Conservation (phyloP, 2,888 invertebrate genomes). For the Cryptus armator region DNA sequence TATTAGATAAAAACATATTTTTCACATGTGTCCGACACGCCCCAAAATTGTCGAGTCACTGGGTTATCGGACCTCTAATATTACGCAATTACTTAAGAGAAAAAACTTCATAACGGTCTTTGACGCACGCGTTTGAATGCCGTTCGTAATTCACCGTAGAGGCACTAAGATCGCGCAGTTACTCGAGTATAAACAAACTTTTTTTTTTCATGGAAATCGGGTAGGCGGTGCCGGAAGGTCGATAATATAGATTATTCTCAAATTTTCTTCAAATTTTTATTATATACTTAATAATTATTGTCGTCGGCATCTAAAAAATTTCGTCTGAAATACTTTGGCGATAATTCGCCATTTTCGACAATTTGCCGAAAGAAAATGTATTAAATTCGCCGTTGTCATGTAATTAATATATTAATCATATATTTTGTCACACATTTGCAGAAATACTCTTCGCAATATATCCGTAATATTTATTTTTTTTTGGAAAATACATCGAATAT, state of each 20-base stretch:
- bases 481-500: background rate
- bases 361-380: too few species aligned
- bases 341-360: too few species aligned
- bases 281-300: too few species aligned
- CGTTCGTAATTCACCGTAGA: background rate
- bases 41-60: background rate
- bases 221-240: background rate
- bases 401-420: too few species aligned
- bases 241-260: constrained; percentile 7
- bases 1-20: background rate
- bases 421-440: too few species aligned
- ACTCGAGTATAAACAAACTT: background rate
- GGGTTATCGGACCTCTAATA: background rate
- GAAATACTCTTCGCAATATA: too few species aligned
- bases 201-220: background rate
- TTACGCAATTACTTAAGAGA: background rate
- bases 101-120: background rate
- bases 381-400: too few species aligned
- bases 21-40: background rate
- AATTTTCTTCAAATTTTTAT: background rate
- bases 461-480: too few species aligned
- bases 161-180: background rate
- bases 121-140: background rate
- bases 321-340: too few species aligned
- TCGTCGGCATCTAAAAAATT: too few species aligned